Evolutionary conservation across 2,888 invertebrate species (phyloP), one percentile per base, ranked within the genome.

Genomic region (Drosophila algonquin): DNA sequence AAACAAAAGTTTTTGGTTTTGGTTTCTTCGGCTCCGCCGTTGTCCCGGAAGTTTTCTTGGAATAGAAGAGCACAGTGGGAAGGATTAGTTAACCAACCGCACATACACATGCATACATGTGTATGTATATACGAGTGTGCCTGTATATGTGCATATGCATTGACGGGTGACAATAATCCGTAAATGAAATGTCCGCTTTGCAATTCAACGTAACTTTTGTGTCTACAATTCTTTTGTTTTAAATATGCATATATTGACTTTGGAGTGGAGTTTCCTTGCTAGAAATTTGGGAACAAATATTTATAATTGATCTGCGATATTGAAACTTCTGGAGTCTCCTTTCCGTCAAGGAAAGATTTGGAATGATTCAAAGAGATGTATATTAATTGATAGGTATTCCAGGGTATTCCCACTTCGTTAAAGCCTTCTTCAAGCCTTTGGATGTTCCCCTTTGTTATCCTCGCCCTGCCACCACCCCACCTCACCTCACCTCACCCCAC

Each of bases 1-100:
- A 85, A 85, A 85, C 89, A 85, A 89, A 85, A 85, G 87, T 85
- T 85, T 40, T 85, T 73, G 56, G 59, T 60, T 65, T 83, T 87
- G 80, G 80, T 84, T 84, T 87, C 87, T 87, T 87, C 81, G 81
- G 79, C 73, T 77, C 51, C 68, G 57, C 56, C 60, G 79, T 74
- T 59, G 68, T 62, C 57, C 44, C 57, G 65, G 70, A 73, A 77
- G 73, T 77, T 81, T 56, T 8, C 10, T 1, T 18, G 44, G 18
- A 50, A 24, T 50, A 45, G 50, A 45, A 35, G 14, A 21, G 55
- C 16, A n/a, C 44, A 32, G 40, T 44, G 40, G 24, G n/a, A 10
- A 27, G 56, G 67, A 67, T 67, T 67, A 67, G 67, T 65, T 65
- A 67, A 65, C 65, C 55, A 63, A 54, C 12, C 35, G 5, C 14